Base-by-base conservation (phyloP, 2,113 vertebrate species). In the Rostratula benghalensis region DNA sequence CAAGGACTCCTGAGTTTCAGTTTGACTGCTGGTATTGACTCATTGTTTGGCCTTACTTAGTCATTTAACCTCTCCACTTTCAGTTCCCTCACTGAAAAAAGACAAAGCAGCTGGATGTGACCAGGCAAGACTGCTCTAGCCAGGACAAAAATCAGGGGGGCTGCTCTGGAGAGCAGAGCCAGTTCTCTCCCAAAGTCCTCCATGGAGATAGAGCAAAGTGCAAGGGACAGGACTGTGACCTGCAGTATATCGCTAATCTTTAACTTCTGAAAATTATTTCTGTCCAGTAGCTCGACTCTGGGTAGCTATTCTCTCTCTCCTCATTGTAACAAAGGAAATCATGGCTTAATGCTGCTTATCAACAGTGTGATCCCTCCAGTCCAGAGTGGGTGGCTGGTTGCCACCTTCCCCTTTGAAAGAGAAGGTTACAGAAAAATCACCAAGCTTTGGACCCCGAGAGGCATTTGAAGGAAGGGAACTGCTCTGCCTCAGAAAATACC, bases 1-100 rank as follows among this genome's bases (percentile, higher is more conserved):
- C 83, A 93, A 96, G 56, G 74, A 37, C 90, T 89, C 86, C 73
- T 8, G 73, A 86, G 64, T 59, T 92, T 51, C 57, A 57, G 35
- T 27, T 46, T 1, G 3, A 3, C 69, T 75, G 83, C 73, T 68
- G 39, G 37, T 56, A 78, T 22, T 93, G 90, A 93, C 83, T 96
- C 86, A 90, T 30, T 57, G 70, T 41, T 93, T 84, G 94, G 83
- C 92, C 65, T 89, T 15, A 30, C 73, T 86, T 46, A 56, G 35
- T 65, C 41, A 64, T 57, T 82, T 92, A 65, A 82, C 74, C 51
- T 90, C 73, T 45, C 53, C 56, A 80, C 65, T 57, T 91, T 65
- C 12, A 71, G 48, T 15, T 89, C 22, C 41, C 45, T 57, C 4
- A 0, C 65, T 45, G 88, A 48, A 51, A 84, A 86, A 67, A 54